A percentile compares a stretch with the other conserved stretches of the same genome.
Conservation (phyloP, 2,888 invertebrate species). For the Leucophenga maculata region DNA sequence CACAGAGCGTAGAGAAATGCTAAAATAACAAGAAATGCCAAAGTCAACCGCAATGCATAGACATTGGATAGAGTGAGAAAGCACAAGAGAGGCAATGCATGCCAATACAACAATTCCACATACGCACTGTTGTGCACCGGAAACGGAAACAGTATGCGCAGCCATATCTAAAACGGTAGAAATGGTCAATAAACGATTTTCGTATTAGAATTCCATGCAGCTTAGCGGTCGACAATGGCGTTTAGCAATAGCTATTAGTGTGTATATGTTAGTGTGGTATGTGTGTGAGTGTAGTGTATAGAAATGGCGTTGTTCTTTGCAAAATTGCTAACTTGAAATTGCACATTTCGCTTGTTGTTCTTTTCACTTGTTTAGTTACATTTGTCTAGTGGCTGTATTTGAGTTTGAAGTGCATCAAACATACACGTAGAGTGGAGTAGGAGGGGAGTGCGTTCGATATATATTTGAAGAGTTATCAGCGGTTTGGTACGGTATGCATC, state of each 20-base stretch:
- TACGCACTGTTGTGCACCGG: conserved; percentile 29
- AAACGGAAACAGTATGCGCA: conserved; percentile 30
- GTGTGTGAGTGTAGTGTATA: not conserved
- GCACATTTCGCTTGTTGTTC: conserved; percentile 3
- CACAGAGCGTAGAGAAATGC: conserved; percentile 30
- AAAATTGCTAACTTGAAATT: conserved; percentile 14
- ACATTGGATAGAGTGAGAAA: not conserved
- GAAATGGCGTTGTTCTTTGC: not conserved
- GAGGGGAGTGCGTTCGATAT: not conserved
- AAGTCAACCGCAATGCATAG: conserved; percentile 25
- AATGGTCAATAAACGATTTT: conserved; percentile 45
- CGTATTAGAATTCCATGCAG: conserved; percentile 39
- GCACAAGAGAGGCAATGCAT: conserved; percentile 9
- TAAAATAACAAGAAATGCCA: conserved; percentile 38
- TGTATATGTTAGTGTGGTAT: not conserved
- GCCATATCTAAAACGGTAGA: conserved; percentile 35
- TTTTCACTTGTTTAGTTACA: conserved; percentile 30
- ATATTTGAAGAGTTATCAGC: conserved; percentile 18
- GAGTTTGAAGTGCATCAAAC: no score
- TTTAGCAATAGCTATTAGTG: conserved; percentile 12
- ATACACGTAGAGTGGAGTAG: no score
- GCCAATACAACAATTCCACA: conserved; percentile 28
- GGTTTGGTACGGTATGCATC: conserved; percentile 5
- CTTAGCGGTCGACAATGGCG: no score
- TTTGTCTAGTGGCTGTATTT: conserved; percentile 11